phyloP scores from a whole-genome alignment of 2,113 vertebrate genomes.

The Cochlearius cochlearius region DNA sequence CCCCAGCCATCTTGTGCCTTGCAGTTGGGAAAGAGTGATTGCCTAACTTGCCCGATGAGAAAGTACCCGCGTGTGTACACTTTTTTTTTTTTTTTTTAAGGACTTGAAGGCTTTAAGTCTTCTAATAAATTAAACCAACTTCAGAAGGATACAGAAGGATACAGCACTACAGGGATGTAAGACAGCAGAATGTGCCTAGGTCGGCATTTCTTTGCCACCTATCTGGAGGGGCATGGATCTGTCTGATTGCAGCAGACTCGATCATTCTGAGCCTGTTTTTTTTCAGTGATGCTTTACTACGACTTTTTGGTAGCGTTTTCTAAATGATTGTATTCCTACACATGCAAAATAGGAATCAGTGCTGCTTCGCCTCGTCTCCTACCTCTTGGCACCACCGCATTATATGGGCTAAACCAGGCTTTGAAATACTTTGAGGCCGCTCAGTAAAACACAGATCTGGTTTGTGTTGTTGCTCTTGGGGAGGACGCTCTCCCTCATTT shows the following conservation, averaged over 20 bases:
- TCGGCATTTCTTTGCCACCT: not conserved
- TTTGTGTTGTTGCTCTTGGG: not conserved
- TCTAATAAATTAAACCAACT: not conserved
- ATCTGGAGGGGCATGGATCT: accelerated
- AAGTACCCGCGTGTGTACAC: accelerated
- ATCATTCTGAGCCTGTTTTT: not conserved
- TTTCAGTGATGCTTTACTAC: not conserved
- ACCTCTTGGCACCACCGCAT: not conserved
- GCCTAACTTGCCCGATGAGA: accelerated
- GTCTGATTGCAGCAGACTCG: accelerated
- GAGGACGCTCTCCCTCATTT: not conserved
- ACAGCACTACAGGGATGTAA: not conserved
- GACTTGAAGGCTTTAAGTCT: not conserved
- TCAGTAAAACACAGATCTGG: not conserved
- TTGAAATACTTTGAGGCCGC: not conserved
- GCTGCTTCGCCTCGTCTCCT: not conserved
- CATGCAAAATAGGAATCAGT: accelerated
- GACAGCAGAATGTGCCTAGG: not conserved
- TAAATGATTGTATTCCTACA: not conserved
- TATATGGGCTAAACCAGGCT: not conserved
- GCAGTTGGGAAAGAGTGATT: not conserved
- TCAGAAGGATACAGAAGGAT: not conserved
- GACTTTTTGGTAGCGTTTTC: not conserved
- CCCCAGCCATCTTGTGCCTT: not conserved
- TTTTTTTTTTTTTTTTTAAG: not conserved